Conservation (phyloP, 2,888 invertebrate species). For the Lasioglossum vierecki region DNA sequence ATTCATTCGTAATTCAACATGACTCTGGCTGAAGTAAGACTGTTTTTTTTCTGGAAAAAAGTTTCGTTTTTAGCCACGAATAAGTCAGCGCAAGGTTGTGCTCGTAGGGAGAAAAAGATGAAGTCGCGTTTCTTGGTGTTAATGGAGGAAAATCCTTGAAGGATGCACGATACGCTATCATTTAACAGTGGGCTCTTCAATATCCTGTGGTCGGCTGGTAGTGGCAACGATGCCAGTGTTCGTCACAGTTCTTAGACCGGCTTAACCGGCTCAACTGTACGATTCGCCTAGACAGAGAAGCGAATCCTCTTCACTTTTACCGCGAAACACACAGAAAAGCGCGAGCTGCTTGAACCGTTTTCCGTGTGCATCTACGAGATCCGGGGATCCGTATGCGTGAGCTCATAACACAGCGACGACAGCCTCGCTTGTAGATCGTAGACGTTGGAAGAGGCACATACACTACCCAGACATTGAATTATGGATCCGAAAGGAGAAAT, state of each 20-base stretch:
- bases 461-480: constrained; percentile 27
- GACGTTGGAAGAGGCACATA: constrained; percentile 17
- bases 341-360: constrained; percentile 59
- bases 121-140: not conserved
- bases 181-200: constrained; percentile 26
- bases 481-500: constrained; percentile 40
- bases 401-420: constrained; percentile 9
- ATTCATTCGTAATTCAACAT: too few relatives aligned
- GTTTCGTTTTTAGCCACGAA: not conserved
- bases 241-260: constrained; percentile 63
- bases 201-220: constrained; percentile 35
- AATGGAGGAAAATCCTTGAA: not conserved
- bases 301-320: constrained; percentile 76
- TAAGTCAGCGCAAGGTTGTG: not conserved
- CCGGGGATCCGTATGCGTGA: constrained; percentile 21
- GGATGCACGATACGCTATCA: not conserved
- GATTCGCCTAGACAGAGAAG: constrained; percentile 61
- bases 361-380: constrained; percentile 38
- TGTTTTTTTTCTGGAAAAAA: not conserved
- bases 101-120: not conserved
- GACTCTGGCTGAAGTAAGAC: not conserved
- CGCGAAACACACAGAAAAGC: constrained; percentile 70
- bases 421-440: constrained; percentile 14
- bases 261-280: constrained; percentile 65
- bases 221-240: constrained; percentile 27